A percentile compares a stretch with the other conserved stretches of the same genome.
Evolutionary conservation across 2,888 invertebrate species (phyloP).

Genomic region (Lithophane socia): DNA sequence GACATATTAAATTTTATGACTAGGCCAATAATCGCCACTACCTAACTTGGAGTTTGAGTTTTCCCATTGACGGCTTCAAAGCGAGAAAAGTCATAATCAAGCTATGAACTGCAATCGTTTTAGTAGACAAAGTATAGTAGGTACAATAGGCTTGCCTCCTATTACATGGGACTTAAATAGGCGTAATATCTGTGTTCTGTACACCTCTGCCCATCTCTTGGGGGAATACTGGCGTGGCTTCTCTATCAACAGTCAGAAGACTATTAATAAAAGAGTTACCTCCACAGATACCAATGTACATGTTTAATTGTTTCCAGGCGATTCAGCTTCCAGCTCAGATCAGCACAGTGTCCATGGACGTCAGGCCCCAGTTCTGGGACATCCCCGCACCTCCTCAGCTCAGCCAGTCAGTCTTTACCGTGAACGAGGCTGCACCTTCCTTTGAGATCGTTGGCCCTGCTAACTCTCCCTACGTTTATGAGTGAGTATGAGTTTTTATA

Average conservation of each 20-base stretch:
- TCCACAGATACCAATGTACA: neutral
- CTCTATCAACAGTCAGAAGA: neutral
- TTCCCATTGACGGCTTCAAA: neutral
- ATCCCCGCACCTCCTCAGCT: conserved; percentile 31
- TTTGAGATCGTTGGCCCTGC: conserved; percentile 24
- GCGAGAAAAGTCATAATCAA: neutral
- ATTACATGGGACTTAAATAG: too few species aligned
- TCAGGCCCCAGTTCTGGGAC: conserved; percentile 12
- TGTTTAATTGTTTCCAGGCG: conserved; percentile 17
- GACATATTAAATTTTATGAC: neutral
- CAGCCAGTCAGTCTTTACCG: conserved; percentile 21
- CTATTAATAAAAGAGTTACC: neutral
- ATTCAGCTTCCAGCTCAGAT: conserved; percentile 27
- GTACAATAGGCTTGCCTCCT: too few species aligned
- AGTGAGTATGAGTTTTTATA: conserved; percentile 33
- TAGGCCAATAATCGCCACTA: neutral
- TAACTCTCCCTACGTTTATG: conserved; percentile 25
- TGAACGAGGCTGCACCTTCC: conserved; percentile 12
- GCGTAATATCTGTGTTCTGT: neutral
- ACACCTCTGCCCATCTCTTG: neutral
- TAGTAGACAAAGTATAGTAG: neutral
- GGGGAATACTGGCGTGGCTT: neutral
- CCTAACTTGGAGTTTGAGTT: neutral
- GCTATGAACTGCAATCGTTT: neutral
- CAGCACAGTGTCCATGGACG: conserved; percentile 34